phyloP scores from a whole-genome alignment of 2,113 vertebrate genomes.

The Panthera uncia region DNA sequence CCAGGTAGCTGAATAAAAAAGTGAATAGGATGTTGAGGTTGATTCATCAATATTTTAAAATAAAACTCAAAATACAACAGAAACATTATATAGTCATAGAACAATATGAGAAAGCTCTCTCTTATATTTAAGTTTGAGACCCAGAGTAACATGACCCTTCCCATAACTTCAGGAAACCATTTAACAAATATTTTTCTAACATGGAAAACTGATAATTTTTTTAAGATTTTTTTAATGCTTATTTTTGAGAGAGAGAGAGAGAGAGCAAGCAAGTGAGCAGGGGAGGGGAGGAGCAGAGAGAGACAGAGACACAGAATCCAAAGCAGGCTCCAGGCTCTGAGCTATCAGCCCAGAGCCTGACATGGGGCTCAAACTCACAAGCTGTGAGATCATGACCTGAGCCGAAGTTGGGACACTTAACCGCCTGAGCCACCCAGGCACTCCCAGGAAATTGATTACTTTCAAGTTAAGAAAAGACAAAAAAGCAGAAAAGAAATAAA shows the following conservation, averaged over 20 bases:
- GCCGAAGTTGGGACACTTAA: too few relatives aligned
- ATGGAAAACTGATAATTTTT: background rate
- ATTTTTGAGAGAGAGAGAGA: too few relatives aligned
- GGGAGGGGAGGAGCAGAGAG: too few relatives aligned
- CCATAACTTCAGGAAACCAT: background rate
- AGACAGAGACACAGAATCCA: too few relatives aligned
- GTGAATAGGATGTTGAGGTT: background rate
- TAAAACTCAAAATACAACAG: background rate
- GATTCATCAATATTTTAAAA: constrained; percentile 3
- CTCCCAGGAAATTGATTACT: background rate
- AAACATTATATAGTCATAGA: background rate
- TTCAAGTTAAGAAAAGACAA: background rate
- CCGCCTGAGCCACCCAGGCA: too few relatives aligned
- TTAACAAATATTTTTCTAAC: constrained; percentile 11
- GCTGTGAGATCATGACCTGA: too few relatives aligned
- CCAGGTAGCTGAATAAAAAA: background rate
- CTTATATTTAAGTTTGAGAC: background rate
- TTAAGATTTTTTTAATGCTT: too few relatives aligned
- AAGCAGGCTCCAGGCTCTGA: too few relatives aligned
- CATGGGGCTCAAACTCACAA: too few relatives aligned
- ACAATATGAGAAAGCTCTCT: background rate
- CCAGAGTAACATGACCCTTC: background rate
- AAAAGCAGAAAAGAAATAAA: constrained; percentile 30
- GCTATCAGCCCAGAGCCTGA: too few relatives aligned
- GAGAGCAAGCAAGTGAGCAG: too few relatives aligned